Conservation (phyloP, 2,113 vertebrate species). For the Sakesphorus luctuosus region DNA sequence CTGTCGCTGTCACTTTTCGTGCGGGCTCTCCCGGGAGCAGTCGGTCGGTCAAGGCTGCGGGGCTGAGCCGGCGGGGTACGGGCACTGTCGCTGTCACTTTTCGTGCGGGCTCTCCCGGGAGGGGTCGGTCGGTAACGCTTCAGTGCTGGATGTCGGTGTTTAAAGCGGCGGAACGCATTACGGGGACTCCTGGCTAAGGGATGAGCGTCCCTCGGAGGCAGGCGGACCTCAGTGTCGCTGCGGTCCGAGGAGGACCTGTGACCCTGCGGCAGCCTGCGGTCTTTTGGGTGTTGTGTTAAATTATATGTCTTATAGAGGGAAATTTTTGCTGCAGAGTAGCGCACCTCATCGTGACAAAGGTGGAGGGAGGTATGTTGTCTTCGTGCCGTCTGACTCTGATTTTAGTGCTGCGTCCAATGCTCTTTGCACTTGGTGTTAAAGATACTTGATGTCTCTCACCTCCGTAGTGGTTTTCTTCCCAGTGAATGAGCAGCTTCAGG, state of each 20-base stretch:
- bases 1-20: too few species aligned
- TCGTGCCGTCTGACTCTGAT: not conserved
- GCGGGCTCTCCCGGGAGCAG: not conserved
- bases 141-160: rapidly evolving
- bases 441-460: too few species aligned
- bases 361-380: not conserved
- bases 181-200: too few species aligned
- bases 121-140: not conserved
- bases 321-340: rapidly evolving
- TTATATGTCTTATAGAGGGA: rapidly evolving
- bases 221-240: not conserved
- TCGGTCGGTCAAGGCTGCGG: too few species aligned
- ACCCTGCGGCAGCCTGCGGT: rapidly evolving
- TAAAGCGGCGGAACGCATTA: rapidly evolving
- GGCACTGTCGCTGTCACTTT: not conserved
- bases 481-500: not conserved
- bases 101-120: not conserved
- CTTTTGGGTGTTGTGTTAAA: too few species aligned
- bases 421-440: rapidly evolving
- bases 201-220: not conserved
- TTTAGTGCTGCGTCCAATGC: rapidly evolving
- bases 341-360: rapidly evolving
- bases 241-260: rapidly evolving
- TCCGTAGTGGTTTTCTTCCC: not conserved
- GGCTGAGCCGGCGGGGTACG: not conserved